Percentiles rank a stretch among this genome's conserved stretches.
Conservation (phyloP, 1,140 invertebrate genomes). For the Holotrichia oblita region DNA sequence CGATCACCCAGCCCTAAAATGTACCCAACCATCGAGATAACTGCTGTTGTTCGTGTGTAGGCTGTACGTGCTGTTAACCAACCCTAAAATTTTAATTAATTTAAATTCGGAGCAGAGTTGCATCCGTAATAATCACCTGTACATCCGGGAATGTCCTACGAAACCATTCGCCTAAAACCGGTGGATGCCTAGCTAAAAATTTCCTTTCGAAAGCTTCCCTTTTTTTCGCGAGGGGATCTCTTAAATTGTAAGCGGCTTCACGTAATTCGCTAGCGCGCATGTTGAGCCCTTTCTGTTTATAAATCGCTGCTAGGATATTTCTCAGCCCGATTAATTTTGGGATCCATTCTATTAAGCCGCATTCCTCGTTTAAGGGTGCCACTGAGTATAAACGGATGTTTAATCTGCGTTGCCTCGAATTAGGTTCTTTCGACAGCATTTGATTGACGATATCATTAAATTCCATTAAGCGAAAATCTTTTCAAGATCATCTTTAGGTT, state of each 20-base stretch:
- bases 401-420: slow-evolving; percentile 83
- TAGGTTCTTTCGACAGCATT: slow-evolving; percentile 84
- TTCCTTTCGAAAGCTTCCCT: slow-evolving; percentile 76
- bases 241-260: slow-evolving; percentile 65
- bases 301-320: slow-evolving; percentile 75
- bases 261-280: slow-evolving; percentile 68
- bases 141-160: slow-evolving; percentile 87
- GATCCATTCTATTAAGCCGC: slow-evolving; percentile 96
- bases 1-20: slow-evolving; percentile 97
- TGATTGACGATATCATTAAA: slow-evolving; percentile 95
- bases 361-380: slow-evolving; percentile 92
- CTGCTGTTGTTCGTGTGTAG: slow-evolving; percentile 91
- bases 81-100: slow-evolving; percentile 51
- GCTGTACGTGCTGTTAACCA: slow-evolving; percentile 85
- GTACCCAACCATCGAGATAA: slow-evolving; percentile 99
- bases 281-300: slow-evolving; percentile 71
- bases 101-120: not conserved
- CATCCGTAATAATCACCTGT: slow-evolving; percentile 64
- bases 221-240: slow-evolving; percentile 76
- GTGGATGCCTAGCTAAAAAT: slow-evolving; percentile 79
- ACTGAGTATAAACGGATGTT: slow-evolving; percentile 93
- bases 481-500: slow-evolving; percentile 97
- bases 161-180: slow-evolving; percentile 93
- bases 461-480: slow-evolving; percentile 96
- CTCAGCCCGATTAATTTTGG: slow-evolving; percentile 85